Percentiles rank a stretch among this genome's conserved stretches.
phyloP scores from a whole-genome alignment of 2,888 invertebrate genomes.

The Acronicta aceris region DNA sequence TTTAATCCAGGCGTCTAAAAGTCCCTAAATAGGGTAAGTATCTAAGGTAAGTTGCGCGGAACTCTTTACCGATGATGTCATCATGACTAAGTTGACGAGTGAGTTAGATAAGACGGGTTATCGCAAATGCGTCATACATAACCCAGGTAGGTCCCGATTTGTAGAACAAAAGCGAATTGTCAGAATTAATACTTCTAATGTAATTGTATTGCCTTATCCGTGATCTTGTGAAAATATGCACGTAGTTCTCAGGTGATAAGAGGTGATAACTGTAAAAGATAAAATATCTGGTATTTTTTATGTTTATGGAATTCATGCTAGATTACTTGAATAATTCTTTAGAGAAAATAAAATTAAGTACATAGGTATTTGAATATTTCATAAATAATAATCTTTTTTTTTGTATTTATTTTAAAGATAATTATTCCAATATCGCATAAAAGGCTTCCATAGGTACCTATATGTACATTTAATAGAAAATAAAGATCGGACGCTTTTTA shows the following conservation, averaged over 20 bases:
- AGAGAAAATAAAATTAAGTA: too few relatives aligned
- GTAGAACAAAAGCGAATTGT: slow-evolving; percentile 63
- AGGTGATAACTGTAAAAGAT: slow-evolving; percentile 28
- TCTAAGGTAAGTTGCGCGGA: slow-evolving; percentile 18
- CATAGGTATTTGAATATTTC: too few relatives aligned
- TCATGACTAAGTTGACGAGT: slow-evolving; percentile 71
- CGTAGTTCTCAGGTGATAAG: slow-evolving; percentile 37
- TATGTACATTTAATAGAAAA: too few relatives aligned
- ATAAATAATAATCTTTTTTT: too few relatives aligned
- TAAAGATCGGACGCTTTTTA: slow-evolving; percentile 70
- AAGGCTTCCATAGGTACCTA: too few relatives aligned
- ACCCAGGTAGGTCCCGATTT: slow-evolving; percentile 65
- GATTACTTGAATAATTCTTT: too few relatives aligned
- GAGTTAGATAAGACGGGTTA: slow-evolving; percentile 71
- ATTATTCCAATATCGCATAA: too few relatives aligned
- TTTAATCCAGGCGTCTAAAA: slow-evolving; percentile 14
- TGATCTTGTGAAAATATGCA: slow-evolving; percentile 47
- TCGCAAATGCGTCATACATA: slow-evolving; percentile 71
- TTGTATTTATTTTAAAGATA: too few relatives aligned
- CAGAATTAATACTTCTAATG: slow-evolving; percentile 37
- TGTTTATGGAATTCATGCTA: slow-evolving; percentile 11
- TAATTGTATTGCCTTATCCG: slow-evolving; percentile 42
- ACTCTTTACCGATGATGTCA: slow-evolving; percentile 70
- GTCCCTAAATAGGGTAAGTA: slow-evolving; percentile 26
- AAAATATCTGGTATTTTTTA: slow-evolving; percentile 12